Conservation (phyloP, 2,797 vertebrate species). For the Phataginus tetradactyla region DNA sequence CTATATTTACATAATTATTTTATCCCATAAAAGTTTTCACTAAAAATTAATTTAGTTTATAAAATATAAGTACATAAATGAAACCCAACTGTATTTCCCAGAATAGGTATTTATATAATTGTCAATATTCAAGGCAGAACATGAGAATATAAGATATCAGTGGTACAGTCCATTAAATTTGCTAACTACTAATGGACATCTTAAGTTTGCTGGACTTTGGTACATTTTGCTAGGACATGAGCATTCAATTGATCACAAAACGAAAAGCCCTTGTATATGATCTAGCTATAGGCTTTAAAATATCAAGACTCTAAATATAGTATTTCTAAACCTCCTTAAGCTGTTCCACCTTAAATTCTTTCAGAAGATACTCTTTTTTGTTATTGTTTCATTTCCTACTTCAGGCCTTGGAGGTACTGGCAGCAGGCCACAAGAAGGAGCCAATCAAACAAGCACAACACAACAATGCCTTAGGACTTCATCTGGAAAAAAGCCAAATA, state of each 20-base stretch:
- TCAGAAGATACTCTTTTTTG: conserved; percentile 59
- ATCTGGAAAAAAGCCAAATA: conserved; percentile 82
- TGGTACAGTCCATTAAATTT: background rate
- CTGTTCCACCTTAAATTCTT: conserved; percentile 73
- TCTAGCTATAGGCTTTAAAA: background rate
- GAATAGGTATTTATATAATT: background rate
- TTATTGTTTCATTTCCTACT: conserved; percentile 79
- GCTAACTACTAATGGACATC: background rate
- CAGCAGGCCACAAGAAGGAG: conserved; percentile 69
- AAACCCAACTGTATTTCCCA: background rate
- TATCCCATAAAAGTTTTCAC: background rate
- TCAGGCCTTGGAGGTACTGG: conserved; percentile 79
- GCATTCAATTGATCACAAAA: background rate
- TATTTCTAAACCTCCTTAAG: conserved; percentile 69
- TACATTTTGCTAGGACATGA: background rate
- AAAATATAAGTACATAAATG: background rate
- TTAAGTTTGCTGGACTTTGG: background rate
- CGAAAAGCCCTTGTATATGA: background rate
- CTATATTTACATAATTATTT: conserved; percentile 49
- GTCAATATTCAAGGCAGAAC: background rate
- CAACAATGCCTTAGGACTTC: conserved; percentile 83
- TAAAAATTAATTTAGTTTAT: conserved; percentile 50
- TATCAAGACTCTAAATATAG: background rate
- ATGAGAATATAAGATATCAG: background rate
- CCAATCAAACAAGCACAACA: conserved; percentile 83